Conservation (phyloP, 2,797 vertebrate genomes). For the Pampus argenteus region DNA sequence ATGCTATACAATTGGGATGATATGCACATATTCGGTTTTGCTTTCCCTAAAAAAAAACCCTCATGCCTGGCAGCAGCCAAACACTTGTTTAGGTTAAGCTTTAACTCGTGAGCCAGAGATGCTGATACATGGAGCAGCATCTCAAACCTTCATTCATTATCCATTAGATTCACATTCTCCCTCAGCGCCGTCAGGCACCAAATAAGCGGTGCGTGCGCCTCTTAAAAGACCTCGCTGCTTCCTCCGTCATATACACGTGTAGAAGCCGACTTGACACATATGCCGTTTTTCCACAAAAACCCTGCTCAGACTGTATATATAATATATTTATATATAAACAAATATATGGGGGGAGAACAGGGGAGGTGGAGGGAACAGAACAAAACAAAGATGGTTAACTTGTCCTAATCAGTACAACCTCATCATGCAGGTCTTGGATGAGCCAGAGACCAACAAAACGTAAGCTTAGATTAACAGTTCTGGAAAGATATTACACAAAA, state of each 20-base stretch:
- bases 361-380: slow-evolving; percentile 75
- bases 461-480: slow-evolving; percentile 88
- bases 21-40: slow-evolving; percentile 93
- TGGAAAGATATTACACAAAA: slow-evolving; percentile 96
- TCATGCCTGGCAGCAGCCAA: slow-evolving; percentile 59
- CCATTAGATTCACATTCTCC: slow-evolving; percentile 82
- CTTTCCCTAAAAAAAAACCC: slow-evolving; percentile 78
- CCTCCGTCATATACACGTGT: slow-evolving; percentile 80
- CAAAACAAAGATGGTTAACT: slow-evolving; percentile 86
- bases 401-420: slow-evolving; percentile 88
- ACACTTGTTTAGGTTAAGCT: slow-evolving; percentile 66
- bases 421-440: slow-evolving; percentile 94
- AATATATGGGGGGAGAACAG: slow-evolving; percentile 76
- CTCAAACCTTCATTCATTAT: slow-evolving; percentile 82
- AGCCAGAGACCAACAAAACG: slow-evolving; percentile 87
- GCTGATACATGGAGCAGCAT: slow-evolving; percentile 79
- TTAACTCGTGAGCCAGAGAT: slow-evolving; percentile 65
- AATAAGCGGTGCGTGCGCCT: slow-evolving; percentile 52
- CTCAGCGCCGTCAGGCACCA: slow-evolving; percentile 84
- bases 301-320: slow-evolving; percentile 84
- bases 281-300: slow-evolving; percentile 76
- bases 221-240: slow-evolving; percentile 74
- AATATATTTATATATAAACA: slow-evolving; percentile 81
- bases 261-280: slow-evolving; percentile 85
- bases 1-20: slow-evolving; percentile 97